Conservation (phyloP, 2,888 invertebrate species). For the Apoderus coryli region DNA sequence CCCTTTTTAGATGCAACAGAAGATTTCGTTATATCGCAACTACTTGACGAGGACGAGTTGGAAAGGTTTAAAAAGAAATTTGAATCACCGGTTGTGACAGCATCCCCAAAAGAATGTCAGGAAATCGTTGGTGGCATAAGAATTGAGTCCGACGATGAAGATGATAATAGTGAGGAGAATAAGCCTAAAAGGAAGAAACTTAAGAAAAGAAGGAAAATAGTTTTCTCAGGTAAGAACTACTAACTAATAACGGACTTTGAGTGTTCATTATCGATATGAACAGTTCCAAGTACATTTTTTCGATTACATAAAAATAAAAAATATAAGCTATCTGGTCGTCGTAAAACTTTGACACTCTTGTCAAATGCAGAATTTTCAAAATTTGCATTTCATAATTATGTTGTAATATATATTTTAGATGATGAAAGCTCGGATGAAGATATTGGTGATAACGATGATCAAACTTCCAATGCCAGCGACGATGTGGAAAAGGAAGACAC, state of each 20-base stretch:
- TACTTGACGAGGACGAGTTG: conserved; percentile 27
- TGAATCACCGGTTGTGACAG: conserved; percentile 20
- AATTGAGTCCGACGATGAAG: conserved; percentile 25
- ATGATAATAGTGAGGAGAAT: conserved; percentile 15
- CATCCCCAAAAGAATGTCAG: conserved; percentile 14
- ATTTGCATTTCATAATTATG: no score
- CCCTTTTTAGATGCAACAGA: no score
- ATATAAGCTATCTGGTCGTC: background rate
- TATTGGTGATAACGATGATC: no score
- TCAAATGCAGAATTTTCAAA: no score
- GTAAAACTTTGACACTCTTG: no score
- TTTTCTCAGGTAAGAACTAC: conserved; percentile 36
- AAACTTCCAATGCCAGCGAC: no score
- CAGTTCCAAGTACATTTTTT: background rate
- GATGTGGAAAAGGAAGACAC: conserved; percentile 20
- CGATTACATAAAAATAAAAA: conserved; percentile 1
- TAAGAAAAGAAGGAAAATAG: conserved; percentile 30
- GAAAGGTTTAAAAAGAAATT: conserved; percentile 26
- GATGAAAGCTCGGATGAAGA: conserved; percentile 30
- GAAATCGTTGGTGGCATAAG: conserved; percentile 22
- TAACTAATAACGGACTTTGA: conserved; percentile 1
- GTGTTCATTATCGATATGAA: conserved; percentile 1
- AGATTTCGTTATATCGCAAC: conserved; percentile 26
- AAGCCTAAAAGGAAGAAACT: conserved; percentile 19
- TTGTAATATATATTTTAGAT: conserved; percentile 23